Conservation (phyloP, 2,888 invertebrate genomes). For the Therioaphis trifolii region DNA sequence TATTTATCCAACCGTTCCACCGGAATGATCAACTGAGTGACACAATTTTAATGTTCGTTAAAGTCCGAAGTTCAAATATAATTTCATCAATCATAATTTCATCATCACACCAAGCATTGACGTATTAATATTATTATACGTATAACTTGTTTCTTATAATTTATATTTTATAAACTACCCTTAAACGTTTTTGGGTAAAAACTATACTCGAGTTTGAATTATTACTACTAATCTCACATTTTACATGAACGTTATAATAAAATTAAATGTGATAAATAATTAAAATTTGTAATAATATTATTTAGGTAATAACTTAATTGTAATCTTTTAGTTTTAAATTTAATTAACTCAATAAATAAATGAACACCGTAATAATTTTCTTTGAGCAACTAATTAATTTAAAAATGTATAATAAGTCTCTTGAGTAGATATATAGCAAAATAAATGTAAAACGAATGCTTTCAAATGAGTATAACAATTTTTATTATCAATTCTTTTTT, state of each 20-base stretch:
- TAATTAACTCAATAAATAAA: not conserved
- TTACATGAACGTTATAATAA: not conserved
- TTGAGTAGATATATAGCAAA: no score
- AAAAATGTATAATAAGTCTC: no score
- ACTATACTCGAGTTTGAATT: no score
- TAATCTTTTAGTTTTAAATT: not conserved
- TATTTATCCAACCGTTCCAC: constrained; percentile 3
- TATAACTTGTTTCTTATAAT: not conserved
- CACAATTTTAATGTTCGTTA: not conserved
- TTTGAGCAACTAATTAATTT: no score
- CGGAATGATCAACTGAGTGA: not conserved
- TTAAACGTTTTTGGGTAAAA: no score
- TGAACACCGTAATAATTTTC: no score
- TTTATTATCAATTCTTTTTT: no score
- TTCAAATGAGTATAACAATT: no score
- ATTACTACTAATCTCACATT: no score
- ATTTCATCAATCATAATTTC: not conserved
- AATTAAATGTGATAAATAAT: not conserved
- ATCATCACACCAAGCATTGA: not conserved
- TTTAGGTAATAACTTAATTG: no score
- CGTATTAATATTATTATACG: not conserved
- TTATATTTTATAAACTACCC: no score
- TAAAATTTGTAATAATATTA: not conserved
- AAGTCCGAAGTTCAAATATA: constrained; percentile 14
- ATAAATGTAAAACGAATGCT: no score